Evolutionary conservation across 2,888 invertebrate species (phyloP).

Genomic region (Nebria brevicollis): DNA sequence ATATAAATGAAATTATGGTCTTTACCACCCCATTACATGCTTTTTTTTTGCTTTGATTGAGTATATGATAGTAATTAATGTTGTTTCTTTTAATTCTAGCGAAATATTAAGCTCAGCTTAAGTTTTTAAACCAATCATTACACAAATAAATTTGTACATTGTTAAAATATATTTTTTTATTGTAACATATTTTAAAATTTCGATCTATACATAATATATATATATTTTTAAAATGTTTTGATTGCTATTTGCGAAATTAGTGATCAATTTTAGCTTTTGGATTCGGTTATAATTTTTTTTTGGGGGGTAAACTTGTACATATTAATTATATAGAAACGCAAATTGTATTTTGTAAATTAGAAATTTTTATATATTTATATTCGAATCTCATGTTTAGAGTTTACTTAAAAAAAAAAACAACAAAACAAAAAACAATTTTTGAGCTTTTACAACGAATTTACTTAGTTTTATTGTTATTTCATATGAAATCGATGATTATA

Average conservation of each 20-base stretch:
- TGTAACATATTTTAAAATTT: background rate
- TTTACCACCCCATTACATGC: no score
- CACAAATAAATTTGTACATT: background rate
- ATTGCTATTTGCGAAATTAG: background rate
- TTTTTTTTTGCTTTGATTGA: no score
- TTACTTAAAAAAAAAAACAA: background rate
- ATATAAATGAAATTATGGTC: no score
- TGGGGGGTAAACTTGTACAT: background rate
- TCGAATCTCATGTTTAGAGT: background rate
- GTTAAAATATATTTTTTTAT: background rate
- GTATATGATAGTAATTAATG: background rate
- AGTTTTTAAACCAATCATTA: background rate
- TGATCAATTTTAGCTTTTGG: background rate
- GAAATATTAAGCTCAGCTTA: background rate
- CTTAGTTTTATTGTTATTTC: background rate
- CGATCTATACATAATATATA: background rate
- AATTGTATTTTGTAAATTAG: background rate
- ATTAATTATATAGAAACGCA: background rate
- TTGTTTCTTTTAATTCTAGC: background rate
- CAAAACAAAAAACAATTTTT: background rate
- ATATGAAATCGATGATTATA: background rate
- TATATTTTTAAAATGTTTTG: background rate
- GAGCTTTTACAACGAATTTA: background rate
- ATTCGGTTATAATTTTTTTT: background rate
- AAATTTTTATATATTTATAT: constrained; percentile 1